Evolutionary conservation across 1,140 invertebrate species (phyloP).

Genomic region (Drosophila ananassae): DNA sequence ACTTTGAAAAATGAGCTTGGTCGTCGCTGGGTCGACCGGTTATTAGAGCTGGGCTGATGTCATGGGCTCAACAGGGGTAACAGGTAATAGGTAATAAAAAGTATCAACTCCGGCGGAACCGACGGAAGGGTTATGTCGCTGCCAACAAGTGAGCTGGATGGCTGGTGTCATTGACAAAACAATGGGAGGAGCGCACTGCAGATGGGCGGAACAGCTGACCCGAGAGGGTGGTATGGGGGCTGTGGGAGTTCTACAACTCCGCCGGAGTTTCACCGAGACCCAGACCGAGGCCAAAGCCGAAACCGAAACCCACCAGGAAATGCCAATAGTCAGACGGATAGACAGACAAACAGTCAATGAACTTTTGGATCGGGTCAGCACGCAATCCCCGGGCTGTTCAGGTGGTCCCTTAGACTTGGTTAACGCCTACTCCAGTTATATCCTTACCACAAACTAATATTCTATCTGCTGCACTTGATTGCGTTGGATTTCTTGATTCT

Average conservation of each 20-base stretch:
- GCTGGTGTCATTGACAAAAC: constrained; percentile 69
- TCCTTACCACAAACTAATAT: constrained; percentile 44
- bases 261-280: not conserved
- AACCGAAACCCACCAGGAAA: constrained; percentile 41
- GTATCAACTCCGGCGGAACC: constrained; percentile 52
- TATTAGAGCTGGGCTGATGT: constrained; percentile 77
- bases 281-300: not conserved
- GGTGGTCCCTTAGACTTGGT: constrained; percentile 20
- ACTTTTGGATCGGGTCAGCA: constrained; percentile 64
- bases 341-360: constrained; percentile 68
- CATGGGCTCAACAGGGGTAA: constrained; percentile 43
- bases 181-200: constrained; percentile 39
- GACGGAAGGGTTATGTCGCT: constrained; percentile 43
- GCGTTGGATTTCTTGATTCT: not conserved
- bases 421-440: constrained; percentile 54
- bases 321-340: constrained; percentile 60
- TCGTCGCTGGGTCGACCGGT: constrained; percentile 61
- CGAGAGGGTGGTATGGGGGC: not conserved
- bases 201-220: constrained; percentile 53
- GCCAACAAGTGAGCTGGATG: constrained; percentile 50
- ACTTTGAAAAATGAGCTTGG: constrained; percentile 72
- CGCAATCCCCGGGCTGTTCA: constrained; percentile 45
- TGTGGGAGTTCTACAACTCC: not conserved
- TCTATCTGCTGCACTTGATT: constrained; percentile 4
- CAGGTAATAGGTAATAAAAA: constrained; percentile 16